Evolutionary conservation across 2,797 vertebrate genomes (phyloP).

Genomic region (Eulemur rubriventer): DNA sequence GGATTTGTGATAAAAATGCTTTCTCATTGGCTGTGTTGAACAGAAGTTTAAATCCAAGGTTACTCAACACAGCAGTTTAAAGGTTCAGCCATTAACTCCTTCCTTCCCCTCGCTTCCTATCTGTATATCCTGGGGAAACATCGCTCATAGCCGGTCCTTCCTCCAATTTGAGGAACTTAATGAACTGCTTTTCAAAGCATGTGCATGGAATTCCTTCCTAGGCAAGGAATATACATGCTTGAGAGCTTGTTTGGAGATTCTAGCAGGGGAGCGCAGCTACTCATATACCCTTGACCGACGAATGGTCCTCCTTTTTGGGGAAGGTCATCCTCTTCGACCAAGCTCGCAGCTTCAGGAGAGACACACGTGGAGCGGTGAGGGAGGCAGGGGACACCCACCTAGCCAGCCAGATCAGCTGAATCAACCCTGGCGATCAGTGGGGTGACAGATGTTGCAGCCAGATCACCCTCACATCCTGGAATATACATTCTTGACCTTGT

Average conservation of each 20-base stretch:
- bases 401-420: too few species aligned
- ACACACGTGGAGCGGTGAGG: too few species aligned
- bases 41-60: slow-evolving; percentile 34
- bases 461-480: too few species aligned
- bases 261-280: too few species aligned
- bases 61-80: not conserved
- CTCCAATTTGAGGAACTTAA: not conserved
- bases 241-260: not conserved
- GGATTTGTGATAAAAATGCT: slow-evolving; percentile 34
- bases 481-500: not conserved
- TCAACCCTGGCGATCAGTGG: too few species aligned
- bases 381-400: too few species aligned
- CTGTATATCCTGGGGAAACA: slow-evolving; percentile 56
- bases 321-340: too few species aligned
- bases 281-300: too few species aligned
- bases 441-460: too few species aligned
- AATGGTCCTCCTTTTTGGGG: too few species aligned
- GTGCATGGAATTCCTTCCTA: not conserved
- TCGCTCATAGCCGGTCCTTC: not conserved
- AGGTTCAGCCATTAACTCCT: not conserved
- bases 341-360: too few species aligned
- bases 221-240: not conserved
- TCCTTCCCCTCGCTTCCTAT: slow-evolving; percentile 49
- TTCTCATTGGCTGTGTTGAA: not conserved
- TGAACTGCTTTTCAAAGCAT: not conserved